Conservation (phyloP, 2,888 invertebrate species). For the Drosophila multiciliata region DNA sequence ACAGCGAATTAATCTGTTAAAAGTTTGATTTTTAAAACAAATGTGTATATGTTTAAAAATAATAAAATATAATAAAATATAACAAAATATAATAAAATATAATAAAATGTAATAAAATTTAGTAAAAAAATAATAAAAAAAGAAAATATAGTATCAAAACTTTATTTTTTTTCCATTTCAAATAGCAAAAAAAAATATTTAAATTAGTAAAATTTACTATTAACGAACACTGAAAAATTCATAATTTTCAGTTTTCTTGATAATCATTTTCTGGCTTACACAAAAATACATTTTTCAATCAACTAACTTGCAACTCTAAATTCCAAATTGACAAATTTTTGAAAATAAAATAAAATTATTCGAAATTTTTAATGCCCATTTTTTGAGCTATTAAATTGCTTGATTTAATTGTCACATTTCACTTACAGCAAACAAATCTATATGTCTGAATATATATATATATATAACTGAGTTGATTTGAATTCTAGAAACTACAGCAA, state of each 20-base stretch:
- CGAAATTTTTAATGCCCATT: not conserved
- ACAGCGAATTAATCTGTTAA: not conserved
- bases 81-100: too few relatives aligned
- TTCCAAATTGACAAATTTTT: not conserved
- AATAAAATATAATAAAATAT: too few relatives aligned
- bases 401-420: constrained; percentile 3
- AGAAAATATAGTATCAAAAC: not conserved
- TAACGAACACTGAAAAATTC: not conserved
- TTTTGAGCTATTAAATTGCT: not conserved
- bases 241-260: not conserved
- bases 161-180: not conserved
- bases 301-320: not conserved
- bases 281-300: not conserved
- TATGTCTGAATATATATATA: not conserved
- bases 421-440: not conserved
- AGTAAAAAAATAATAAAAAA: too few relatives aligned
- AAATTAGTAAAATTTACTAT: not conserved
- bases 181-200: not conserved
- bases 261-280: not conserved
- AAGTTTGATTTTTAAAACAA: too few relatives aligned
- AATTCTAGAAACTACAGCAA: constrained; percentile 29
- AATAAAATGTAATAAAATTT: too few relatives aligned
- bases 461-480: constrained; percentile 10
- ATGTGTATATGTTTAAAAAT: too few relatives aligned
- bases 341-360: not conserved